A percentile compares a stretch with the other conserved stretches of the same genome.
Evolutionary conservation across 2,113 vertebrate genomes (phyloP).

Genomic region (Chloropsis cyanopogon): DNA sequence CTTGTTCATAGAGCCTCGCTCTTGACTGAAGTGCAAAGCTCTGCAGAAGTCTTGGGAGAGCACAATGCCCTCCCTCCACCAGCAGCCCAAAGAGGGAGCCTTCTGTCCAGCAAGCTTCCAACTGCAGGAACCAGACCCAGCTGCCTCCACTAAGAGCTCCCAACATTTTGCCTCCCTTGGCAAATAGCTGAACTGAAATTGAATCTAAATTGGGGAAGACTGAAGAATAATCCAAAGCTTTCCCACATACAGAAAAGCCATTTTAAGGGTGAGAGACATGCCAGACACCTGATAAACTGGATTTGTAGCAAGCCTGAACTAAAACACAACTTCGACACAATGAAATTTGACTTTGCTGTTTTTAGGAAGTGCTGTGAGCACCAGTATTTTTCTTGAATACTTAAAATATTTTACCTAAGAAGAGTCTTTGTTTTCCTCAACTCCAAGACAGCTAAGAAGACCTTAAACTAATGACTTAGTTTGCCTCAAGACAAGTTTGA

Average conservation of each 20-base stretch:
- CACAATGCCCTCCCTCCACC: not conserved
- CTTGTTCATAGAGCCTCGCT: constrained; percentile 6
- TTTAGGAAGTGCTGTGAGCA: not conserved
- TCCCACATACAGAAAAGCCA: not conserved
- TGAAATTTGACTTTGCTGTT: not conserved
- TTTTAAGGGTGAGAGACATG: not conserved
- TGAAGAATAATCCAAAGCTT: not conserved
- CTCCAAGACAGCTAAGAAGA: not conserved
- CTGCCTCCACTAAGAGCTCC: not conserved
- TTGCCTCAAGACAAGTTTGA: not conserved
- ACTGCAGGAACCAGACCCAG: not conserved
- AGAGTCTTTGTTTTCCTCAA: not conserved
- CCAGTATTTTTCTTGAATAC: not conserved
- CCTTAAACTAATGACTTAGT: not conserved
- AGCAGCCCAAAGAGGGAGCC: not conserved
- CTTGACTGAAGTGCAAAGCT: not conserved
- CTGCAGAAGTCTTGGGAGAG: not conserved
- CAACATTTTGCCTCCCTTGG: not conserved
- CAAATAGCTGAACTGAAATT: not conserved
- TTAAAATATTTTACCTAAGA: not conserved
- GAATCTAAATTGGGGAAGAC: not conserved
- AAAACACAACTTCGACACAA: not conserved
- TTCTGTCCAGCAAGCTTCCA: not conserved
- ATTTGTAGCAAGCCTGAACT: not conserved
- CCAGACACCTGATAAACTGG: not conserved